Percentiles rank a stretch among this genome's conserved stretches.
phyloP scores from a whole-genome alignment of 2,888 invertebrate species.

The Perizoma flavofasciatum region DNA sequence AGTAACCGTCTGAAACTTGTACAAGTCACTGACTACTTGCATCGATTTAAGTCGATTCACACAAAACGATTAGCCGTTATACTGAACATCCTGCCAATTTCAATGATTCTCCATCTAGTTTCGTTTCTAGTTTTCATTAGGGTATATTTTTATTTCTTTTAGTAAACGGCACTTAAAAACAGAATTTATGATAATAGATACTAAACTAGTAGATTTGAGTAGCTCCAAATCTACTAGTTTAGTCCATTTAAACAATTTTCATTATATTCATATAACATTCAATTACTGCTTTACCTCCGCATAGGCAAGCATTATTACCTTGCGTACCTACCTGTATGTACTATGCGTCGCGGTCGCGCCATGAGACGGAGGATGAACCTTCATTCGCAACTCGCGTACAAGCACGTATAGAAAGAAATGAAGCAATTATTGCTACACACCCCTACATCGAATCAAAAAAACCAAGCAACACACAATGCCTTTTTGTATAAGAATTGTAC shows the following conservation, averaged over 20 bases:
- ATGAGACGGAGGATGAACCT: constrained; percentile 24
- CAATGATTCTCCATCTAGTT: constrained; percentile 1
- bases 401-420: constrained; percentile 54
- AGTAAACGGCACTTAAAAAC: no score
- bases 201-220: no score
- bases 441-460: constrained; percentile 23
- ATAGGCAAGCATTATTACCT: constrained; percentile 21
- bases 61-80: constrained; percentile 5
- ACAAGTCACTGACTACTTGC: no score
- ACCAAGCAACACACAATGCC: constrained; percentile 37
- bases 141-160: no score
- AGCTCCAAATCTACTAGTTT: no score
- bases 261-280: constrained; percentile 14
- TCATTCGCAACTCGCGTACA: constrained; percentile 49
- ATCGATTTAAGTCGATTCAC: no score
- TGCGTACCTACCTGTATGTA: constrained; percentile 15
- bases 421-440: constrained; percentile 56
- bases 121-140: no score
- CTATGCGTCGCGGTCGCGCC: constrained; percentile 1
- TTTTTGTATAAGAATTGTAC: constrained; percentile 22
- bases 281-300: constrained; percentile 13
- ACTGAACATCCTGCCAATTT: constrained; percentile 9
- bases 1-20: no score
- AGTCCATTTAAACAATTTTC: constrained; percentile 1
- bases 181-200: no score